These are phyloP conservation scores for Grantiella picta DNA, from an alignment of 2,113 vertebrate species.

Conservation along the genomic window DNA sequence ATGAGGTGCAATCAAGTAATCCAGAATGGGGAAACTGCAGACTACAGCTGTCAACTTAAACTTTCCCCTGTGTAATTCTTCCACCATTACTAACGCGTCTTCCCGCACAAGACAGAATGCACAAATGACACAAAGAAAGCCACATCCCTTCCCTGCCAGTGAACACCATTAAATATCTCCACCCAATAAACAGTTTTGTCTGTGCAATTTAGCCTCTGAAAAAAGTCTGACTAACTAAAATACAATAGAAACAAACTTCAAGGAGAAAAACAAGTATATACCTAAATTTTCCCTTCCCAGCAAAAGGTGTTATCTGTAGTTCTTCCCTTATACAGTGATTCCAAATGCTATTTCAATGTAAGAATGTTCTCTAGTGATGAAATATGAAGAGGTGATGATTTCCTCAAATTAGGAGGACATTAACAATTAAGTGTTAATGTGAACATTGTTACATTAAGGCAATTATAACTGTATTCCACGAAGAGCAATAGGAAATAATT, in stretches of 20 bases:
- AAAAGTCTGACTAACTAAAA: not conserved
- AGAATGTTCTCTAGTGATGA: constrained; percentile 59
- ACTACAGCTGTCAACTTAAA: constrained; percentile 26
- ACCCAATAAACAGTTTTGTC: not conserved
- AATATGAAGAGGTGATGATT: constrained; percentile 67
- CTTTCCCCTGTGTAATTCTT: constrained; percentile 35
- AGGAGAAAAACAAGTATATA: not conserved
- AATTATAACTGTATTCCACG: constrained; percentile 75
- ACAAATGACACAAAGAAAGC: not conserved
- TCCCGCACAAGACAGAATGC: constrained; percentile 52
- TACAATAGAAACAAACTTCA: not conserved
- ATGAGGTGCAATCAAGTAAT: not conserved
- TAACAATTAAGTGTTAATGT: constrained; percentile 77
- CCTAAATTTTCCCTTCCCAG: not conserved
- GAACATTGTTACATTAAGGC: constrained; percentile 68
- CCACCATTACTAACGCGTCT: constrained; percentile 44
- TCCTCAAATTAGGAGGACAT: constrained; percentile 70
- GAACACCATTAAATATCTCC: not conserved
- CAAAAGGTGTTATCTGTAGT: not conserved
- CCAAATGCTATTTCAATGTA: constrained; percentile 25
- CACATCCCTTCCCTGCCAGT: constrained; percentile 24
- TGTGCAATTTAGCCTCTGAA: constrained; percentile 12
- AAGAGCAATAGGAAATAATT: constrained; percentile 79
- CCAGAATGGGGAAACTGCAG: constrained; percentile 15
- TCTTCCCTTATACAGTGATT: not conserved